Conservation (phyloP, 1,140 invertebrate species). For the Elymnias hypermnestra region DNA sequence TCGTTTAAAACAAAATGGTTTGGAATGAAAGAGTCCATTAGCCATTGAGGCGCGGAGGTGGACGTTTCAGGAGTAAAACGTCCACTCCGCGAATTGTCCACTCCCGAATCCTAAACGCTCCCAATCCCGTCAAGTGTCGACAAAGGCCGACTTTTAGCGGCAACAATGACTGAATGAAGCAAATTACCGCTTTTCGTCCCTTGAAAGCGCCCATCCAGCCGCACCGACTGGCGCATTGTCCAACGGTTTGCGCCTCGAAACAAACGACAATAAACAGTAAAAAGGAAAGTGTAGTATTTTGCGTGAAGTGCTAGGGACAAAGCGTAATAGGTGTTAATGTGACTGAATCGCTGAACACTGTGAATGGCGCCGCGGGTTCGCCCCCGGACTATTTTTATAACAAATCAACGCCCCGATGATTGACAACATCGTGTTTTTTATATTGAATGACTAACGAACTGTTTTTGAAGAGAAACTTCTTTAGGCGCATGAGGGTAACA, state of each 20-base stretch:
- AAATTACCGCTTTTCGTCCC: slow-evolving; percentile 70
- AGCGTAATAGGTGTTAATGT: slow-evolving; percentile 70
- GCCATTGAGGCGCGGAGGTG: slow-evolving; percentile 38
- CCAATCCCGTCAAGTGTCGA: slow-evolving; percentile 66
- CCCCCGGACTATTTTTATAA: slow-evolving; percentile 55
- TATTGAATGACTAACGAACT: slow-evolving; percentile 38
- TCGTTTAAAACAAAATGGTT: slow-evolving; percentile 9
- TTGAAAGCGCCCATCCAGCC: slow-evolving; percentile 62
- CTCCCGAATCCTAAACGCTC: slow-evolving; percentile 66
- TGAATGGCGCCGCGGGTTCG: slow-evolving; percentile 50
- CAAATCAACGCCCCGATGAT: slow-evolving; percentile 58
- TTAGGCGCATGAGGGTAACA: no score
- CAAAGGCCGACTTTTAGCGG: slow-evolving; percentile 66
- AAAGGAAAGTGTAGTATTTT: slow-evolving; percentile 72
- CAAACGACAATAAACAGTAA: slow-evolving; percentile 71
- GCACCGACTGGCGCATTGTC: slow-evolving; percentile 56
- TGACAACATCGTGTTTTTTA: slow-evolving; percentile 50
- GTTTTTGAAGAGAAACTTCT: no score
- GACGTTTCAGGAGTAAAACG: slow-evolving; percentile 45
- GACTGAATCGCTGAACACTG: slow-evolving; percentile 46
- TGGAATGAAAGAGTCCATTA: slow-evolving; percentile 42
- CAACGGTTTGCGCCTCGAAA: slow-evolving; percentile 67
- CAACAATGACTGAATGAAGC: slow-evolving; percentile 68
- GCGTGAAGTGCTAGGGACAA: slow-evolving; percentile 54
- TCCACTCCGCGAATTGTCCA: slow-evolving; percentile 59